Conservation (phyloP, 2,888 invertebrate species). For the Chymomyza caudatula region DNA sequence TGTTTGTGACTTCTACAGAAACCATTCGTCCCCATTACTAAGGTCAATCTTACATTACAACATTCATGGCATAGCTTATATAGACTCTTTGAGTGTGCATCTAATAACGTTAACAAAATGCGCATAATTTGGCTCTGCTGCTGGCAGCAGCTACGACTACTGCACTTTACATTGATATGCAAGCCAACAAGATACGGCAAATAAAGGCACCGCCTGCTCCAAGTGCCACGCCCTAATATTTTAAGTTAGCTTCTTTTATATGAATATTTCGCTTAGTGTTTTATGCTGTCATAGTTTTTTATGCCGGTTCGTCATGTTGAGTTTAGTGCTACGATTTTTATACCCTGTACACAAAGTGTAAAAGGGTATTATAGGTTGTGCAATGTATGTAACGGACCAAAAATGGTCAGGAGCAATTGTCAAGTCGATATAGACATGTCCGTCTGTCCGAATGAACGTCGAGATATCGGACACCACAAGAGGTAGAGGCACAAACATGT, state of each 20-base stretch:
- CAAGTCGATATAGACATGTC: no score
- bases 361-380: no score
- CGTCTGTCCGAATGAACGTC: no score
- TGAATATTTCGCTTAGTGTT: constrained; percentile 41
- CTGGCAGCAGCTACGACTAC: constrained; percentile 9
- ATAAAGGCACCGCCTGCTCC: not conserved
- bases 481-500: no score
- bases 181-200: constrained; percentile 34
- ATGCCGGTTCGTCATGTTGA: constrained; percentile 36
- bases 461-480: no score
- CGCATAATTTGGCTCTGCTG: constrained; percentile 60
- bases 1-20: no score
- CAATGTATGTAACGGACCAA: no score
- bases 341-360: no score
- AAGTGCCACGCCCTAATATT: constrained; percentile 45
- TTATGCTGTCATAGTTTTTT: constrained; percentile 33
- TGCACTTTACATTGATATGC: constrained; percentile 62
- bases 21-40: no score
- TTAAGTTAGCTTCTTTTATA: constrained; percentile 30
- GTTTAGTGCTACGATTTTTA: constrained; percentile 31
- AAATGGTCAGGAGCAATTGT: no score
- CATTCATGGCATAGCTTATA: not conserved
- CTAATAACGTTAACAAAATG: constrained; percentile 51
- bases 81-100: not conserved
- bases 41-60: not conserved